phyloP scores from a whole-genome alignment of 2,888 invertebrate species.

The Listrodromus nycthemerus region DNA sequence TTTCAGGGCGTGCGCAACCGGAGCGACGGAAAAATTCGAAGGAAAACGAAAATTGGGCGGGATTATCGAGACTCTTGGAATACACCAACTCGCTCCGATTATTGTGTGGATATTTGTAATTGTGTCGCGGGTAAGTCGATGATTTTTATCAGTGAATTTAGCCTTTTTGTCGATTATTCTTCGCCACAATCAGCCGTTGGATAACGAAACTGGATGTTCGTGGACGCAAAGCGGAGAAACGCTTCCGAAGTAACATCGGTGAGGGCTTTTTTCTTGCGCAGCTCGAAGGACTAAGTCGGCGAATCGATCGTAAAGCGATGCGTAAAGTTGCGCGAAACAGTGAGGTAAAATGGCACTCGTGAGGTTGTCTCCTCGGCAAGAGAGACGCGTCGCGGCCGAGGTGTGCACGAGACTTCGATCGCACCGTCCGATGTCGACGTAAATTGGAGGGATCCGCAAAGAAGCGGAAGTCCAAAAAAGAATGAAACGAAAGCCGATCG shows the following conservation, averaged over 20 bases:
- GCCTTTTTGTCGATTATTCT: neutral
- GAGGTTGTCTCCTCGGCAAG: neutral
- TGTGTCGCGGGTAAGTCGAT: neutral
- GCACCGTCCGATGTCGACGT: slow-evolving; percentile 16
- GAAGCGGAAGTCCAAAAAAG: slow-evolving; percentile 13
- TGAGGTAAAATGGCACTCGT: neutral
- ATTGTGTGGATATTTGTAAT: too few relatives aligned
- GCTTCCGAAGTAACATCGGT: neutral
- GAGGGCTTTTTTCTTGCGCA: neutral
- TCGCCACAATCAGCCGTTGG: neutral
- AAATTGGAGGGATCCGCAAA: slow-evolving; percentile 50
- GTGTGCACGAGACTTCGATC: slow-evolving; percentile 37
- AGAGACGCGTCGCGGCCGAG: slow-evolving; percentile 14
- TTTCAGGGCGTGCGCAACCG: neutral
- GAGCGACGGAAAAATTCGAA: neutral
- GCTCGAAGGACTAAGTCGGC: neutral
- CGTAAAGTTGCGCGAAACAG: neutral
- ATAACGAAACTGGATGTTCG: neutral
- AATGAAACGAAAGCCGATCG: slow-evolving; percentile 9
- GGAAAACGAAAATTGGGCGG: neutral
- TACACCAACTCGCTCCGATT: neutral
- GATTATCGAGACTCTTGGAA: neutral
- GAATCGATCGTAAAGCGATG: slow-evolving; percentile 25
- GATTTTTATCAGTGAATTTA: neutral
- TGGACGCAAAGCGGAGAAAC: neutral